Evolutionary conservation across 2,888 invertebrate species (phyloP), one percentile per base, ranked within the genome.

Genomic region (Cheilosia vulpina): DNA sequence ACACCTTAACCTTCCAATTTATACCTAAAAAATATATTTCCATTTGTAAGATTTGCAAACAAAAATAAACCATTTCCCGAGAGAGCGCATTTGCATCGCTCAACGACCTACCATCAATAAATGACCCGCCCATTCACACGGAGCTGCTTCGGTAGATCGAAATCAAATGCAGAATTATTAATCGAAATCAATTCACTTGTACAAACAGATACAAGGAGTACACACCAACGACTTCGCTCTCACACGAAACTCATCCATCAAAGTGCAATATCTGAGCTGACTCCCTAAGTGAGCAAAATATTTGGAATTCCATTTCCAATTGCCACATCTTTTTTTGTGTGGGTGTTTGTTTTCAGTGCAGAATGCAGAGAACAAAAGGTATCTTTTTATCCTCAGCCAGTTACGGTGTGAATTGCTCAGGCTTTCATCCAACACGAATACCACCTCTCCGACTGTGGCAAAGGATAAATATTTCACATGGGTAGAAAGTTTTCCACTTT

Each of bases 151-250:
- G 15, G 43, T 60, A 27, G 43, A 43, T 60, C 43, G 21, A 15
- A 58, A 19, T 38, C 58, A 24, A 41, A 57, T 38, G 38, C n/a
- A 21, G 24, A 63, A 47, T 63, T 31, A 63, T 63, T 63, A 27
- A 47, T 47, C 62, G 62, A 63, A 63, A 63, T 47, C 62, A 63
- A 47, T 63, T 63, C 31, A 47, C 41, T 43, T 43, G 13, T 4
- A 31, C 45, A 47, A 47, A 47, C 24, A 63, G 27, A 63, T 27
- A 63, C 47, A 27, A 21, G 43, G 2, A 31, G 34, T 13, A n/a
- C 19, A 17, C 34, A 21, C 13, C 43, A 21, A n/a, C 41, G 41
- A 60, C 34, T 52, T 24, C 2, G 21, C 19, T 11, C 21, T 17
- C 57, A 17, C 21, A 60, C 24, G n/a, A 24, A 19, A n/a, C 43